These are phyloP conservation scores for Pristionchus pacificus DNA, from an alignment of 1,140 invertebrate species.

Conservation along the genomic window DNA sequence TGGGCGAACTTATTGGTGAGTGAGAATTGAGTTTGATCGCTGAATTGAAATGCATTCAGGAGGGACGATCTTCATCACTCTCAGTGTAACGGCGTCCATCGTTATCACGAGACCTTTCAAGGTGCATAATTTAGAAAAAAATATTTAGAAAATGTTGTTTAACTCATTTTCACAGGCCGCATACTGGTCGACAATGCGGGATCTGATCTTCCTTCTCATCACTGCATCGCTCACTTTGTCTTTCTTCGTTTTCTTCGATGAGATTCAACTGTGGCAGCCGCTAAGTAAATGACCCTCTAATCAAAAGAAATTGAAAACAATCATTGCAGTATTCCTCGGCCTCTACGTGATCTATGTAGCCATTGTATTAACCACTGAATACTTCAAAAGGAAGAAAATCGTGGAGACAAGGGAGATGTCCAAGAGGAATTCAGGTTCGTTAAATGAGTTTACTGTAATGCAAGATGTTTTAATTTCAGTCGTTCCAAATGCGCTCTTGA, in stretches of 20 bases:
- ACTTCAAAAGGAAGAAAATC: too few species aligned
- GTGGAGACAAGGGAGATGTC: too few species aligned
- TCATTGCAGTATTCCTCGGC: slow-evolving; percentile 61
- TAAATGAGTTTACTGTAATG: too few species aligned
- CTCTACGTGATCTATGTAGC: slow-evolving; percentile 66
- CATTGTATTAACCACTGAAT: too few species aligned
- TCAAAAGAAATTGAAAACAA: neutral
- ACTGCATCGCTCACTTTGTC: slow-evolving; percentile 62
- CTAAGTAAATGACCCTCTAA: slow-evolving; percentile 48
- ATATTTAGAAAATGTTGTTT: neutral
- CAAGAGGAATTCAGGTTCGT: too few species aligned
- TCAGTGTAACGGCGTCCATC: slow-evolving; percentile 68
- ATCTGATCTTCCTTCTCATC: slow-evolving; percentile 68
- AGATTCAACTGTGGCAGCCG: slow-evolving; percentile 60
- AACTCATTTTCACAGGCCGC: slow-evolving; percentile 19
- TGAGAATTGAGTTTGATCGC: slow-evolving; percentile 1
- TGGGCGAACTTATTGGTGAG: slow-evolving; percentile 66
- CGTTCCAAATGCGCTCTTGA: too few species aligned
- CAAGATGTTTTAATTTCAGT: too few species aligned
- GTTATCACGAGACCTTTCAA: slow-evolving; percentile 66
- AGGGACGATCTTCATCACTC: slow-evolving; percentile 71
- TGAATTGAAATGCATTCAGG: slow-evolving; percentile 9
- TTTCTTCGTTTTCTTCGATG: slow-evolving; percentile 59
- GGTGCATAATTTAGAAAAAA: slow-evolving; percentile 51
- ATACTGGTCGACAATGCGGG: too few species aligned